Conservation (phyloP, 2,113 vertebrate species). For the Fukomys damarensis region DNA sequence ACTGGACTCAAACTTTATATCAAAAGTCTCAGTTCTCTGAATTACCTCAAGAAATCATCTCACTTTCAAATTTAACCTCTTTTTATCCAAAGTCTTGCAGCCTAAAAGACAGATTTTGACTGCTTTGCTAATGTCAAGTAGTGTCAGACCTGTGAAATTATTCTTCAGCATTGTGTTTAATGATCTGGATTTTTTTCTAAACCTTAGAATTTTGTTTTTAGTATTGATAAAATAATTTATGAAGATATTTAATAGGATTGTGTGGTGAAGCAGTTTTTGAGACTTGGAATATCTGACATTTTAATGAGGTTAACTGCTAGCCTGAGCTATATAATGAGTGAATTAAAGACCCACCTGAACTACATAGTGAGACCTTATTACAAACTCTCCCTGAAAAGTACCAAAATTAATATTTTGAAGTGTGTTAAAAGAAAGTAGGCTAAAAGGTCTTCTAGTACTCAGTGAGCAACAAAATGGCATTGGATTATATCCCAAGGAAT, state of each 20-base stretch:
- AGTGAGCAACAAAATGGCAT: not conserved
- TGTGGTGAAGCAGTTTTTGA: not conserved
- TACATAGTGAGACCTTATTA: not conserved
- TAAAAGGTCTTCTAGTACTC: not conserved
- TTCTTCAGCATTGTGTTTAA: not conserved
- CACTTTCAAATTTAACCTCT: not conserved
- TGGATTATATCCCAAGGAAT: not conserved
- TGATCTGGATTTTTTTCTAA: not conserved
- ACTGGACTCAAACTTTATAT: not conserved
- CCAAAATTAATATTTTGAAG: not conserved
- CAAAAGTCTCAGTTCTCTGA: not conserved
- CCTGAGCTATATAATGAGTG: too few species aligned
- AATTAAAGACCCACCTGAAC: too few species aligned
- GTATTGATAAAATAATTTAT: not conserved
- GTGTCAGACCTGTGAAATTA: not conserved
- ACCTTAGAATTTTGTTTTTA: not conserved
- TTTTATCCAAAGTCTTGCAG: not conserved
- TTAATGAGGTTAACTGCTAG: not conserved
- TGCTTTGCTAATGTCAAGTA: not conserved
- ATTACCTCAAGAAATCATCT: not conserved
- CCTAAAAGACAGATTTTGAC: not conserved
- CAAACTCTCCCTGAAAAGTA: not conserved
- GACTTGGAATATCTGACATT: not conserved
- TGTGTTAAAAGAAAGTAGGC: not conserved
- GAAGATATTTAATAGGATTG: not conserved